Evolutionary conservation across 2,888 invertebrate species (phyloP).

Genomic region (Ochropleura plecta): DNA sequence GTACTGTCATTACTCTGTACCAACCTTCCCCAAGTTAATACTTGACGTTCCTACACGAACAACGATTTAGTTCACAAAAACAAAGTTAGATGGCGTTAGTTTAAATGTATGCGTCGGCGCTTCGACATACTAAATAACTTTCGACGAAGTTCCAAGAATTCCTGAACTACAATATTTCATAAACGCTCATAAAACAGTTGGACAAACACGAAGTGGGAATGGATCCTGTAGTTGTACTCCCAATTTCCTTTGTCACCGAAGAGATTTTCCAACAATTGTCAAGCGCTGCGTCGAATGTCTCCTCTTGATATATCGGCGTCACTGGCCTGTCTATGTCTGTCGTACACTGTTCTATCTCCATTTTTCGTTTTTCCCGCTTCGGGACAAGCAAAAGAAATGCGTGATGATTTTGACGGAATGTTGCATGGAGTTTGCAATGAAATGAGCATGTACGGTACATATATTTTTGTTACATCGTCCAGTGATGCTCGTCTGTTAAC

Average conservation of each 20-base stretch:
- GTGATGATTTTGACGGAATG: conserved; percentile 35
- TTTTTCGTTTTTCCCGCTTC: conserved; percentile 20
- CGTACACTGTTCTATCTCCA: conserved; percentile 7
- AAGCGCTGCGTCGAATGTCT: conserved; percentile 45
- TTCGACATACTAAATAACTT: background rate
- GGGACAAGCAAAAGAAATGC: conserved; percentile 38
- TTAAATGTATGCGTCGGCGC: too few relatives aligned
- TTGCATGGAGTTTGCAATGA: conserved; percentile 11
- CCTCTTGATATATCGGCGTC: conserved; percentile 50
- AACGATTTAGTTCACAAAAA: too few relatives aligned
- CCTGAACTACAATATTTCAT: conserved; percentile 13
- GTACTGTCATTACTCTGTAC: too few relatives aligned
- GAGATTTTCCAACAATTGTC: conserved; percentile 56
- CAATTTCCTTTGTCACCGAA: conserved; percentile 46
- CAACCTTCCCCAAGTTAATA: too few relatives aligned
- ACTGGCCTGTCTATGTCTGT: conserved; percentile 23
- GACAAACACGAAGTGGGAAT: background rate
- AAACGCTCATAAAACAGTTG: background rate
- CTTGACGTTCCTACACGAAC: too few relatives aligned
- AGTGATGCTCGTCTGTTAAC: background rate
- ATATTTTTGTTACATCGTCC: conserved; percentile 1
- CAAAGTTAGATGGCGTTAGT: too few relatives aligned
- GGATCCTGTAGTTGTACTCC: background rate
- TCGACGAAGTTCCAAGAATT: background rate
- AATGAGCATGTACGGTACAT: background rate